These are phyloP conservation scores for Caerostris extrusa DNA, from an alignment of 1,140 invertebrate genomes.

Conservation along the genomic window DNA sequence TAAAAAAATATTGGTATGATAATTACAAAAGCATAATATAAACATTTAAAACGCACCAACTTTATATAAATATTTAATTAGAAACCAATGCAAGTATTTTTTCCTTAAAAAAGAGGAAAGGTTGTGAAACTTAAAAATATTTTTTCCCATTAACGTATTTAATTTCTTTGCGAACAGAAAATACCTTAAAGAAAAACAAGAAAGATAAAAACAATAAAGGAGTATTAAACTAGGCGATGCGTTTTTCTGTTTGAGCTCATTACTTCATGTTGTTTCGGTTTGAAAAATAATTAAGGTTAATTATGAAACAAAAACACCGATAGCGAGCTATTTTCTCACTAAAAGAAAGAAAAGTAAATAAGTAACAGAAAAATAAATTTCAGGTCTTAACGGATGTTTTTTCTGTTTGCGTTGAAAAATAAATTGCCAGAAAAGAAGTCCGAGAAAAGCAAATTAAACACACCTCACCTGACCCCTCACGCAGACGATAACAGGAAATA, in stretches of 20 bases:
- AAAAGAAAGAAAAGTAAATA: background rate
- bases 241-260: background rate
- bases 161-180: background rate
- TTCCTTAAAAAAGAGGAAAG: too few relatives aligned
- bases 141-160: background rate
- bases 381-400: background rate
- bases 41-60: too few relatives aligned
- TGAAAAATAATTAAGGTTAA: background rate
- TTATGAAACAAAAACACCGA: slow-evolving; percentile 11
- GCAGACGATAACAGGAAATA: background rate
- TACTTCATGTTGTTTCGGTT: background rate
- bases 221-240: background rate
- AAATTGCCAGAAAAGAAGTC: background rate
- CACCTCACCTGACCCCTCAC: too few relatives aligned
- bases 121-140: too few relatives aligned
- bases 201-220: background rate
- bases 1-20: too few relatives aligned
- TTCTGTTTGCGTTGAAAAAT: too few relatives aligned
- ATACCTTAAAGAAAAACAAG: background rate
- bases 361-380: background rate
- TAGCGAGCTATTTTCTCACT: background rate
- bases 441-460: background rate
- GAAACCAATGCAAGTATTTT: too few relatives aligned
- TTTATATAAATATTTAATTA: too few relatives aligned
- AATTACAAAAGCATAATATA: too few relatives aligned